Evolutionary conservation across 2,888 invertebrate genomes (phyloP), one percentile per base, ranked within the genome.

Genomic region (Metalampra italica): DNA sequence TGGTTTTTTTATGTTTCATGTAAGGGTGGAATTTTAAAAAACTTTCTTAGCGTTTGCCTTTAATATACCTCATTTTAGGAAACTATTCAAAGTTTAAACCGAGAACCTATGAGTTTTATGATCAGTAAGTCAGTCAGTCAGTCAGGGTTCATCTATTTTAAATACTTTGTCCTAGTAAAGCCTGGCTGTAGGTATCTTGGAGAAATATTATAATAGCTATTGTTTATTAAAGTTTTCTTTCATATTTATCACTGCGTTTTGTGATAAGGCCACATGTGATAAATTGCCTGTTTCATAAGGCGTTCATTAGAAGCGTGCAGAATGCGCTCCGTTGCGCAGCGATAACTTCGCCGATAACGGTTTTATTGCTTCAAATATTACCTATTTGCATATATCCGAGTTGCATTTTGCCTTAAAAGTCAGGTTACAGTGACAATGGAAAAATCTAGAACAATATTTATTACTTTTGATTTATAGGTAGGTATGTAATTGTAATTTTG

Each of bases 271-370:
- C 56, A 64, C 64, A 85, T 87, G 86, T 87, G 85, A 88, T 88
- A 87, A 88, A 88, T 87, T 87, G 83, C 82, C 86, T 86, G 84
- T 86, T 88, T 89, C 85, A 88, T 88, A 85, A 76, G 85, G 84
- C 87, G 78, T 89, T 89, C 88, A 89, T 88, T 89, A 89, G 84
- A 77, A 78, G 79, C 87, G 81, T 88, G 85, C 76, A 81, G 71
- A 88, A 89, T 86, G 81, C 83, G 78, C 75, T 88, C 82, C 83
- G 87, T 74, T 80, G 81, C 85, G 82, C 86, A 56, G 77, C 89
- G 87, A 88, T 88, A 86, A 83, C 75, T 73, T 59, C 49, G 9
- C 65, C 75, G 87, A 87, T 87, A 89, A 85, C 75, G 75, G 59
- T 82, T 88, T 88, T 88, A 87, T 83, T 81, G 73, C 85, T 78